phyloP scores from a whole-genome alignment of 2,113 vertebrate species.

The Aythya baeri region DNA sequence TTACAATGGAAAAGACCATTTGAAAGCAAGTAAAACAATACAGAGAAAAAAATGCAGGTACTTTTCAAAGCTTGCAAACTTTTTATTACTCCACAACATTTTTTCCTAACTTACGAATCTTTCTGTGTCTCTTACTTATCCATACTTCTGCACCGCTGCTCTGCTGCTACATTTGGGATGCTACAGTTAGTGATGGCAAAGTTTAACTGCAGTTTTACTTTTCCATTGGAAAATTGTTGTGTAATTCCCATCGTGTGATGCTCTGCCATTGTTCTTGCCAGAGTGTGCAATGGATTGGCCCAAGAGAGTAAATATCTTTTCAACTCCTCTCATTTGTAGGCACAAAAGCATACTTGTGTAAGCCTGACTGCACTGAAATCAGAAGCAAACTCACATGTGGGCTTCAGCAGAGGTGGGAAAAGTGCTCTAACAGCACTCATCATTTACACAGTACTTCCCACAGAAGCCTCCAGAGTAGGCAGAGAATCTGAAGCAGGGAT shows the following conservation, averaged over 20 bases:
- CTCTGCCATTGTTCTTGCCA: neutral
- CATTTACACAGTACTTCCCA: neutral
- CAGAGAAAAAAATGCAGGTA: neutral
- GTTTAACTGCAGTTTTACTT: neutral
- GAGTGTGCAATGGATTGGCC: neutral
- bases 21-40: slow-evolving; percentile 34
- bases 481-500: neutral
- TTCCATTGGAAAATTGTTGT: neutral
- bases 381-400: neutral
- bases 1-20: slow-evolving; percentile 42
- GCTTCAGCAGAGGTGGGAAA: neutral
- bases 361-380: neutral
- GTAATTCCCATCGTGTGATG: neutral
- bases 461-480: neutral
- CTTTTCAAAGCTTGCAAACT: neutral
- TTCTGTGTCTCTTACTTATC: neutral
- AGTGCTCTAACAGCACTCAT: neutral
- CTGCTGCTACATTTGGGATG: neutral
- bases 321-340: neutral
- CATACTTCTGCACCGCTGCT: neutral
- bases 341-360: neutral
- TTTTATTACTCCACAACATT: neutral
- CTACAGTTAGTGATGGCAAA: neutral
- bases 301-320: neutral
- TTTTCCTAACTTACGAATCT: neutral